Evolutionary conservation across 2,113 vertebrate genomes (phyloP).

Genomic region (Acanthochromis polyacanthus): DNA sequence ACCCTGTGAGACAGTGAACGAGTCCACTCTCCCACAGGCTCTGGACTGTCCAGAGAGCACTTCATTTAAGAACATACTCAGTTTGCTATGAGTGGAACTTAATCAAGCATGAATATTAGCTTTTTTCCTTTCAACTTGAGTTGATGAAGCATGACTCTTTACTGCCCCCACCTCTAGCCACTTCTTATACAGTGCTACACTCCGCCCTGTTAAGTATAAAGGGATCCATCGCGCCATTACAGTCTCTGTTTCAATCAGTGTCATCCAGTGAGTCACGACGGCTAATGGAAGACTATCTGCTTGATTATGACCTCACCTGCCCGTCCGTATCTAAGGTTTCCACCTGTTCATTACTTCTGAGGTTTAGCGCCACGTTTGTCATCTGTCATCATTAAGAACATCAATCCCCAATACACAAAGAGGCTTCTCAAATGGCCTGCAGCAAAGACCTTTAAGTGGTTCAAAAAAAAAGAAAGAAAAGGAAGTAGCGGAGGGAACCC

Average conservation of each 20-base stretch:
- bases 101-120: constrained; percentile 75
- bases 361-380: constrained; percentile 44
- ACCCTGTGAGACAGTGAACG: constrained; percentile 21
- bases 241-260: constrained; percentile 62
- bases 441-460: constrained; percentile 37
- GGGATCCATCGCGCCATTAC: constrained; percentile 53
- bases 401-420: constrained; percentile 16
- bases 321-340: constrained; percentile 48
- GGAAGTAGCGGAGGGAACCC: constrained; percentile 34
- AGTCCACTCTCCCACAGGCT: constrained; percentile 36
- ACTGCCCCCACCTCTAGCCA: constrained; percentile 54
- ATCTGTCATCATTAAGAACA: constrained; percentile 62
- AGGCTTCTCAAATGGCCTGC: constrained; percentile 43
- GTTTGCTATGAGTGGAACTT: constrained; percentile 59
- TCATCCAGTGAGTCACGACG: constrained; percentile 45
- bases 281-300: constrained; percentile 54
- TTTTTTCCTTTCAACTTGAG: constrained; percentile 69
- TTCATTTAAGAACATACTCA: constrained; percentile 57
- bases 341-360: constrained; percentile 51
- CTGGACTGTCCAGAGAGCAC: constrained; percentile 48
- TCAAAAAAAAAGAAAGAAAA: not conserved
- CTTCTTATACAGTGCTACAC: constrained; percentile 48
- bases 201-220: constrained; percentile 31
- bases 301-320: constrained; percentile 60
- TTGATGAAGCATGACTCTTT: constrained; percentile 77